These are phyloP conservation scores for Crocidura indochinensis DNA, from an alignment of 2,797 vertebrate genomes.

Conservation along the genomic window DNA sequence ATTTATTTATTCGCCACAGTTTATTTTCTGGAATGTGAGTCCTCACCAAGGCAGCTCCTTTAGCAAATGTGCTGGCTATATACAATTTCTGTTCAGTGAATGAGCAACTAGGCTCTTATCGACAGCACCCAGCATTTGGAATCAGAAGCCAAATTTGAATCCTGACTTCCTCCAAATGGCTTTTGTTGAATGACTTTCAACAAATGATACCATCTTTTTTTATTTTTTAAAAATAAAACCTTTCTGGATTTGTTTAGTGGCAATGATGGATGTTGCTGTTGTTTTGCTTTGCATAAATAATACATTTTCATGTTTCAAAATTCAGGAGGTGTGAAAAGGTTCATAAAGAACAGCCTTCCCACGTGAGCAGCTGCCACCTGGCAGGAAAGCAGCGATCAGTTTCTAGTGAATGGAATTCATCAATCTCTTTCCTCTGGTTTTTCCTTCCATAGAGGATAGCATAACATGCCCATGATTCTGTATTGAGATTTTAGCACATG, in stretches of 20 bases:
- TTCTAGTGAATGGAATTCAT: neutral
- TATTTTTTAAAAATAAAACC: no score
- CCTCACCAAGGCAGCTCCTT: neutral
- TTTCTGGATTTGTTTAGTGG: neutral
- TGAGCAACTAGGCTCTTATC: neutral
- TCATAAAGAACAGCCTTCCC: neutral
- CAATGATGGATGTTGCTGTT: neutral
- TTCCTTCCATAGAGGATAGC: neutral
- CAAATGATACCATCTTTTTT: neutral
- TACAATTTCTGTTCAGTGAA: neutral
- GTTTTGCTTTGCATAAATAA: neutral
- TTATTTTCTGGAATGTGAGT: neutral
- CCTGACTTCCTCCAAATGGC: neutral
- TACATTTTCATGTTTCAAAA: conserved; percentile 19
- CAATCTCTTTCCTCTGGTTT: no score
- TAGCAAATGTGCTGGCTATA: neutral
- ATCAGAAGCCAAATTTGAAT: neutral
- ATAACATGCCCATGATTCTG: accelerated
- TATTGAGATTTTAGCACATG: neutral
- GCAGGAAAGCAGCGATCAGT: neutral
- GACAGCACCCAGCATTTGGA: neutral
- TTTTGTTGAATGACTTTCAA: neutral
- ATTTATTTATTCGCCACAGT: neutral
- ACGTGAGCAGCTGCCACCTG: neutral
- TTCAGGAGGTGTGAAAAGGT: neutral